A percentile compares a stretch with the other conserved stretches of the same genome.
These are phyloP conservation scores for Epicauta chinensis DNA, from an alignment of 1,140 invertebrate species.

Conservation along the genomic window DNA sequence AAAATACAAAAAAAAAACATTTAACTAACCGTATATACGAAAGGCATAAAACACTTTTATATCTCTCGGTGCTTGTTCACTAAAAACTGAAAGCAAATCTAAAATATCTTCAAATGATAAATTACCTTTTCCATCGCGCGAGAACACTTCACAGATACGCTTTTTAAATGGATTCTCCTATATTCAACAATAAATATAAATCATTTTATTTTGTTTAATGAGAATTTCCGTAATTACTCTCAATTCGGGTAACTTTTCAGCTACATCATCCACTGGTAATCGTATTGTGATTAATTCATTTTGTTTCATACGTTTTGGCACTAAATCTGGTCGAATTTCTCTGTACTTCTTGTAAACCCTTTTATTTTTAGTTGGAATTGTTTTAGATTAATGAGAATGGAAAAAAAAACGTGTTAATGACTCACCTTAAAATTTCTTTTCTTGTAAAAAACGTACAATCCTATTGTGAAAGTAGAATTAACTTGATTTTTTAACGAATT, in stretches of 20 bases:
- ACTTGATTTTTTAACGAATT: slow-evolving; percentile 9
- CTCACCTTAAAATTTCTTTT: slow-evolving; percentile 81
- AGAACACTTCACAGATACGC: slow-evolving; percentile 88
- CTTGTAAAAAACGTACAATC: slow-evolving; percentile 81
- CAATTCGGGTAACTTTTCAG: slow-evolving; percentile 83
- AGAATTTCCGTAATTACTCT: slow-evolving; percentile 49
- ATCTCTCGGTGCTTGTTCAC: slow-evolving; percentile 87
- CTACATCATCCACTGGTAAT: slow-evolving; percentile 65
- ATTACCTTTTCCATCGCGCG: slow-evolving; percentile 77
- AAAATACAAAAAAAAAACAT: slow-evolving; percentile 9
- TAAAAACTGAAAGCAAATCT: slow-evolving; percentile 94
- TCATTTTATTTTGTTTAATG: not conserved
- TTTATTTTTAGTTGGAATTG: slow-evolving; percentile 6
- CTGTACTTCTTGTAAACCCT: slow-evolving; percentile 85
- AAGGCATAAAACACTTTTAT: slow-evolving; percentile 95
- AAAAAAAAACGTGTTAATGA: too few species aligned
- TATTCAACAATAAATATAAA: slow-evolving; percentile 15
- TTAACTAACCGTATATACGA: slow-evolving; percentile 76
- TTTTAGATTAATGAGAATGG: too few species aligned
- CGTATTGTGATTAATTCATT: slow-evolving; percentile 70
- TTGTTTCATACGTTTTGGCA: slow-evolving; percentile 73
- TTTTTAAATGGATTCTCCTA: slow-evolving; percentile 95
- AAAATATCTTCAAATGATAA: slow-evolving; percentile 96
- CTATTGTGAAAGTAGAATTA: slow-evolving; percentile 38
- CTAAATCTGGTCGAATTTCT: slow-evolving; percentile 71